These are phyloP conservation scores for Neomonachus schauinslandi DNA, from an alignment of 2,113 vertebrate genomes.

Conservation along the genomic window DNA sequence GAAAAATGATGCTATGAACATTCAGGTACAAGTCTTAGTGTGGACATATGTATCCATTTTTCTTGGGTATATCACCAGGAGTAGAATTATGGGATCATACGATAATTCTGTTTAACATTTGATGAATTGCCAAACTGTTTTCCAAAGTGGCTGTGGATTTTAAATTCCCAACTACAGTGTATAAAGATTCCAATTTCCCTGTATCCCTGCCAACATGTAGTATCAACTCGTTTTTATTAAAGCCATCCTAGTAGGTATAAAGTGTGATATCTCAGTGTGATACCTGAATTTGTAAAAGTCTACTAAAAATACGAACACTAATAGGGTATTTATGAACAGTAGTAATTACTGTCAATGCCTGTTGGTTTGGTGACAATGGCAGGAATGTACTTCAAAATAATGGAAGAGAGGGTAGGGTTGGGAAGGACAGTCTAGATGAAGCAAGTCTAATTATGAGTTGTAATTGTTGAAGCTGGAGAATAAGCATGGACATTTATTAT, in stretches of 20 bases:
- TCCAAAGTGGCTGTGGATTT: not conserved
- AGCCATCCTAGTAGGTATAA: not conserved
- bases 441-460: not conserved
- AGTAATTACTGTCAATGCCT: not conserved
- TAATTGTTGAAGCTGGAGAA: not conserved
- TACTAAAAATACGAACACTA: not conserved
- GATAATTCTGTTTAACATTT: not conserved
- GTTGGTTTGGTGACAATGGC: not conserved
- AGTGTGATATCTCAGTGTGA: not conserved
- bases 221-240: not conserved
- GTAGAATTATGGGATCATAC: not conserved
- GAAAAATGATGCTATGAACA: not conserved
- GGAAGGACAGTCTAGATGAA: not conserved
- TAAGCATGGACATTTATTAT: fast-evolving
- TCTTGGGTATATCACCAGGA: not conserved
- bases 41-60: not conserved
- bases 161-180: not conserved
- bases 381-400: not conserved
- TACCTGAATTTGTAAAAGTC: not conserved
- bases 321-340: not conserved
- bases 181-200: not conserved
- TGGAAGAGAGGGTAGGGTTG: not conserved
- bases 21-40: not conserved
- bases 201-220: not conserved
- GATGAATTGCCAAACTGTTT: not conserved